Conservation (phyloP, 2,888 invertebrate genomes). For the Plagodis dolabraria region DNA sequence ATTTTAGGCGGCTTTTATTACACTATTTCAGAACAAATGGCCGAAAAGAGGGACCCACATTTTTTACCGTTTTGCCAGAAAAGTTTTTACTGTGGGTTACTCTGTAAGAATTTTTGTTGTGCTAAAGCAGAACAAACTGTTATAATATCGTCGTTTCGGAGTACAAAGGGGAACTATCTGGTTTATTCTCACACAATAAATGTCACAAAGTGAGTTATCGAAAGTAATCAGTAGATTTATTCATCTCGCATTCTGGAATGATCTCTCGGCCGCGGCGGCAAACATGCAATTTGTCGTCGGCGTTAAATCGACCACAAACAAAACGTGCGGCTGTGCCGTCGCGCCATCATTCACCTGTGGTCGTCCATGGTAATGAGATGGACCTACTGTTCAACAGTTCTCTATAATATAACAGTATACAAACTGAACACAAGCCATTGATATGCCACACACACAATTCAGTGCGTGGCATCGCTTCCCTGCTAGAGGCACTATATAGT, state of each 20-base stretch:
- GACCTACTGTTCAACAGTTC: constrained; percentile 65
- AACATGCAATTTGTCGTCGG: constrained; percentile 83
- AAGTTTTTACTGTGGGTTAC: constrained; percentile 40
- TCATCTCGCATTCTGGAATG: constrained; percentile 67
- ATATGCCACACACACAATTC: constrained; percentile 3
- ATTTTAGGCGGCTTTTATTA: constrained; percentile 59
- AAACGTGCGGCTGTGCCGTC: constrained; percentile 71
- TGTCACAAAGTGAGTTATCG: constrained; percentile 29
- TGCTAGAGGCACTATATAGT: no score
- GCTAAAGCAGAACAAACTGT: constrained; percentile 31
- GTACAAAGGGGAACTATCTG: constrained; percentile 7
- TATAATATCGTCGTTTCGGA: constrained; percentile 22
- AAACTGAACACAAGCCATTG: constrained; percentile 7
- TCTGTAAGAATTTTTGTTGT: constrained; percentile 34
- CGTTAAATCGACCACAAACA: constrained; percentile 84
- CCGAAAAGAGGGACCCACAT: constrained; percentile 39
- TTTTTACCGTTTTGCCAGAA: constrained; percentile 41
- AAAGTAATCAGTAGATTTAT: constrained; percentile 67
- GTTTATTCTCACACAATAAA: constrained; percentile 3
- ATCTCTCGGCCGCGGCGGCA: constrained; percentile 75
- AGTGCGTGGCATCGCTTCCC: neutral
- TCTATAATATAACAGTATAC: constrained; percentile 12
- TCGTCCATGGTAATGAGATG: constrained; percentile 83
- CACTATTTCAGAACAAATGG: constrained; percentile 41
- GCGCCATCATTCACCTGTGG: constrained; percentile 83